Evolutionary conservation across 2,888 invertebrate genomes (phyloP), one percentile per base, ranked within the genome.

Genomic region (Dryobotodes eremita): DNA sequence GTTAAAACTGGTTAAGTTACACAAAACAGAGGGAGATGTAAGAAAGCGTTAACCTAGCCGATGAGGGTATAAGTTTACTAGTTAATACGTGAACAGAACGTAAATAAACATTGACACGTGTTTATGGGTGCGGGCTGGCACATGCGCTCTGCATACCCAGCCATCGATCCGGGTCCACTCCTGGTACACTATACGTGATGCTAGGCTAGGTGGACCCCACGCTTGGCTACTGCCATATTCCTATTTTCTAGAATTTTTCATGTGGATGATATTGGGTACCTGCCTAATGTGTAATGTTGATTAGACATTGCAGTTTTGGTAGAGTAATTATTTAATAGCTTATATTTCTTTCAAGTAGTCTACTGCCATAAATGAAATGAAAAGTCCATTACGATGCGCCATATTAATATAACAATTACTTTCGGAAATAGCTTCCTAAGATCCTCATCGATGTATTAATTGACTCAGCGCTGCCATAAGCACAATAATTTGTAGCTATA

Each of bases 21-120:
- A 62, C 20, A 65, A 74, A 64, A 71, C 23, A 53, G 15, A 73
- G 23, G 65, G 20, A 77, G 50, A 23, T 77, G 53, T 72, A 74
- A 66, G 57, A 77, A 78, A 83, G 72, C 83, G 76, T 73, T 78
- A 83, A 79, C 78, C 69, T 75, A 83, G 50, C 66, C 75, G 46
- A 78, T 84, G 84, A 87, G 84, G 85, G 76, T 87, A 84, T 87
- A 85, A 82, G 84, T 87, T 89, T 87, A 87, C 88, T 83, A 84
- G 86, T 86, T 87, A 91, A 91, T 93, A 93, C 93, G 94, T 94
- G 94, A 92, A 91, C 89, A 89, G 92, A 95, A 96, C 95, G 96
- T 96, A 96, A 96, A 96, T 95, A 96, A 96, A 96, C 96, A 96
- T 92, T 95, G 95, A 94, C 96, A 96, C 96, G 96, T 96, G 96